These are phyloP conservation scores for Biston stratarius DNA, from an alignment of 2,888 invertebrate species.

Conservation along the genomic window DNA sequence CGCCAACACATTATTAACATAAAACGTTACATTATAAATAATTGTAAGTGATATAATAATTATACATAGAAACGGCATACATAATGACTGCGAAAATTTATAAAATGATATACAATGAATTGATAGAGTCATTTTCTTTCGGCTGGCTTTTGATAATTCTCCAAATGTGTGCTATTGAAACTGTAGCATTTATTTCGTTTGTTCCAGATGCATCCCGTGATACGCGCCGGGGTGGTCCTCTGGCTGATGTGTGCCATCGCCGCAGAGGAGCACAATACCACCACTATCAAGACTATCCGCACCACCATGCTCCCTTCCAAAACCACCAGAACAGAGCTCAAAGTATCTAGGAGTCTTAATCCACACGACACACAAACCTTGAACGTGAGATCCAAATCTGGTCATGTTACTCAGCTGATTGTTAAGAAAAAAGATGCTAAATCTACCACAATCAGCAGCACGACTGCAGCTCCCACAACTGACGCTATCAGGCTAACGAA, in stretches of 20 bases:
- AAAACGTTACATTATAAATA: too few species aligned
- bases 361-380: conserved; percentile 92
- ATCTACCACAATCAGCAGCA: conserved; percentile 66
- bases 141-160: too few species aligned
- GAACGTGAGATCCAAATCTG: conserved; percentile 91
- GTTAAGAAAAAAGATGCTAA: conserved; percentile 89
- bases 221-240: conserved; percentile 72
- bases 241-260: conserved; percentile 66
- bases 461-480: conserved; percentile 69
- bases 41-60: too few species aligned
- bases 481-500: conserved; percentile 57
- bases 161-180: background rate
- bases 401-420: conserved; percentile 91
- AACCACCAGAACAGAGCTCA: conserved; percentile 90
- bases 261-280: conserved; percentile 74
- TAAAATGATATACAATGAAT: too few species aligned
- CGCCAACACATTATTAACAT: too few species aligned
- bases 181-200: conserved; percentile 19
- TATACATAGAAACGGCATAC: too few species aligned
- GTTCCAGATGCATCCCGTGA: conserved; percentile 84
- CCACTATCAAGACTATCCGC: conserved; percentile 75
- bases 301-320: conserved; percentile 85
- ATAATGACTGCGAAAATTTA: too few species aligned
- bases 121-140: too few species aligned
- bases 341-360: conserved; percentile 91